Conservation (phyloP, 2,888 invertebrate species). For the Microplitis manilae region DNA sequence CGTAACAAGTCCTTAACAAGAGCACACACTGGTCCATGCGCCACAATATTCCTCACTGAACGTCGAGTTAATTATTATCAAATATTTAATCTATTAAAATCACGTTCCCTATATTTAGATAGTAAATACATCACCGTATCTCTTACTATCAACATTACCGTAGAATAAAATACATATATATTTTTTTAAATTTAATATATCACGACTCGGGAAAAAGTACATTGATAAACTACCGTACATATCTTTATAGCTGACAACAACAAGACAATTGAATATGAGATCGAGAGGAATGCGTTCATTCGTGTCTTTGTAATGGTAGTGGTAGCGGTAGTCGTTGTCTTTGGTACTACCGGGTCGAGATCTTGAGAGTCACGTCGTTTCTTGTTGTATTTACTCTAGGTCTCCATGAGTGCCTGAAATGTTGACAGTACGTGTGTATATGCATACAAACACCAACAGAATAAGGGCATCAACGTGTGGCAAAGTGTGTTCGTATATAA, state of each 20-base stretch:
- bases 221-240: not conserved
- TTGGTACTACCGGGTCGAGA: not conserved
- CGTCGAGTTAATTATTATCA: not conserved
- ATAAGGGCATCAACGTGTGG: conserved; percentile 25
- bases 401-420: conserved; percentile 8
- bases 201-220: not conserved
- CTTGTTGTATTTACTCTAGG: conserved; percentile 24
- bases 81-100: not conserved
- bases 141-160: not conserved
- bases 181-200: not conserved
- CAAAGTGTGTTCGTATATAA: conserved; percentile 23
- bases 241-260: not conserved
- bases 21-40: not conserved
- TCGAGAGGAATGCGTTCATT: conserved; percentile 32
- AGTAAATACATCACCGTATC: not conserved
- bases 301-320: not conserved
- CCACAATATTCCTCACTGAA: not conserved
- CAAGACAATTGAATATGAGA: conserved; percentile 12
- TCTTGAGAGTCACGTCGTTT: conserved; percentile 21
- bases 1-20: not conserved
- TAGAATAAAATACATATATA: not conserved
- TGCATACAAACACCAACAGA: not conserved
- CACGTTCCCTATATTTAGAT: not conserved
- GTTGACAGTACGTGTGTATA: conserved; percentile 20
- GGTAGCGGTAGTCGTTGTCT: not conserved